Percentiles rank a stretch among this genome's conserved stretches.
Evolutionary conservation across 2,888 invertebrate genomes (phyloP).

Genomic region (Thelaira solivaga): DNA sequence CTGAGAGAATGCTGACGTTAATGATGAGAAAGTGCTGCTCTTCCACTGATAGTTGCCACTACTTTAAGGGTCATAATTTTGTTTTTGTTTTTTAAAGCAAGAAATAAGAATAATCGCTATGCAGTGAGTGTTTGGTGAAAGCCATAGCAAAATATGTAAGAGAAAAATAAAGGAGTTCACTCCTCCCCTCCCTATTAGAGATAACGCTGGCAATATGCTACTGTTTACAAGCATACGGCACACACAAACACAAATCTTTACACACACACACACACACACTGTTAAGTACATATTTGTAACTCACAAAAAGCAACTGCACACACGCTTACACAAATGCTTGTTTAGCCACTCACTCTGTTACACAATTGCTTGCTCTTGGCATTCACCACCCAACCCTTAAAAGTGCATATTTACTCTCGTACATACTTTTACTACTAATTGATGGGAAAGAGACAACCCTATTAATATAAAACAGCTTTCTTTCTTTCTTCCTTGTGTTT

Average conservation of each 20-base stretch:
- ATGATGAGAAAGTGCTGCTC: not conserved
- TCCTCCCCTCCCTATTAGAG: slow-evolving; percentile 56
- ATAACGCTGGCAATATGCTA: slow-evolving; percentile 64
- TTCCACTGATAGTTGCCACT: slow-evolving; percentile 9
- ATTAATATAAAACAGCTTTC: not conserved
- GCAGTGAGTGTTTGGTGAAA: too few relatives aligned
- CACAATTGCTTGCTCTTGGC: not conserved
- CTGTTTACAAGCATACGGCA: slow-evolving; percentile 49
- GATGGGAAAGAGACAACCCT: slow-evolving; percentile 48
- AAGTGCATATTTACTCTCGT: not conserved
- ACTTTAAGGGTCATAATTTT: slow-evolving; percentile 11
- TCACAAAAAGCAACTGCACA: too few relatives aligned
- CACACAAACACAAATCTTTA: not conserved
- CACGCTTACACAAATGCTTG: too few relatives aligned
- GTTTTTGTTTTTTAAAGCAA: too few relatives aligned
- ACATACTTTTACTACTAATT: not conserved
- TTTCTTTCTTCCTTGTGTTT: not conserved
- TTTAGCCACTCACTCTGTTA: too few relatives aligned
- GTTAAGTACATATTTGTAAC: too few relatives aligned
- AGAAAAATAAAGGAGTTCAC: slow-evolving; percentile 38
- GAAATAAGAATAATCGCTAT: slow-evolving; percentile 12
- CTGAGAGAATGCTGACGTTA: not conserved
- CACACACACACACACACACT: not conserved
- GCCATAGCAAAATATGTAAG: not conserved
- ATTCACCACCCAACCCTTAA: slow-evolving; percentile 39